Conservation (phyloP, 2,888 invertebrate species). For the Petrolisthes manimaculis region DNA sequence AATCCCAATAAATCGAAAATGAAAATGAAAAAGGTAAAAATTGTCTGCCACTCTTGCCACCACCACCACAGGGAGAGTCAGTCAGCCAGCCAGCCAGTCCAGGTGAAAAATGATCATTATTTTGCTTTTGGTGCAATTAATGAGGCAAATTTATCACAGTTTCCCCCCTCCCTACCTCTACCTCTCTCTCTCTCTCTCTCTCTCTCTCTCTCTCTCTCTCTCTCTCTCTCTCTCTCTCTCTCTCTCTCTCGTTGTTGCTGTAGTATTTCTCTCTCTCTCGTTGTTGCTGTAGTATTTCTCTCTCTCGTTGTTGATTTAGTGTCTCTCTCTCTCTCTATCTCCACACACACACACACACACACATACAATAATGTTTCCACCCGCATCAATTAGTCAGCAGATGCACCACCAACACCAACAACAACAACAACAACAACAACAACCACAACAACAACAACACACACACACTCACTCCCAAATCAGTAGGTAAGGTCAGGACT, state of each 20-base stretch:
- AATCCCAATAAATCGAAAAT: background rate
- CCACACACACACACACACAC: too few species aligned
- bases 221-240: constrained; percentile 21
- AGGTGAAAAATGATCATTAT: constrained; percentile 36
- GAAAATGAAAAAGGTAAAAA: constrained; percentile 10
- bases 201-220: background rate
- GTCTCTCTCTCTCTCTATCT: too few species aligned
- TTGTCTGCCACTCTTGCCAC: too few species aligned
- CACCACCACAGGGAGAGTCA: background rate
- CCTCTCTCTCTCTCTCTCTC: constrained; percentile 17
- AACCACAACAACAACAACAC: too few species aligned
- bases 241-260: background rate
- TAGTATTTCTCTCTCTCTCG: too few species aligned
- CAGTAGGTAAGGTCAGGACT: constrained; percentile 3
- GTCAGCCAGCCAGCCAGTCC: background rate
- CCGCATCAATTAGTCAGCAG: too few species aligned
- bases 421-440: too few species aligned
- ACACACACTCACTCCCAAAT: background rate
- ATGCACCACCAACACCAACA: too few species aligned
- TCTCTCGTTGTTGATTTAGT: too few species aligned
- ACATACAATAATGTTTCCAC: too few species aligned
- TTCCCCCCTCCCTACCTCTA: constrained; percentile 7
- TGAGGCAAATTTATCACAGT: constrained; percentile 30
- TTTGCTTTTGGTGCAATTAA: constrained; percentile 40
- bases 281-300: too few species aligned